phyloP scores from a whole-genome alignment of 2,113 vertebrate species.

The Atherinomorus stipes region DNA sequence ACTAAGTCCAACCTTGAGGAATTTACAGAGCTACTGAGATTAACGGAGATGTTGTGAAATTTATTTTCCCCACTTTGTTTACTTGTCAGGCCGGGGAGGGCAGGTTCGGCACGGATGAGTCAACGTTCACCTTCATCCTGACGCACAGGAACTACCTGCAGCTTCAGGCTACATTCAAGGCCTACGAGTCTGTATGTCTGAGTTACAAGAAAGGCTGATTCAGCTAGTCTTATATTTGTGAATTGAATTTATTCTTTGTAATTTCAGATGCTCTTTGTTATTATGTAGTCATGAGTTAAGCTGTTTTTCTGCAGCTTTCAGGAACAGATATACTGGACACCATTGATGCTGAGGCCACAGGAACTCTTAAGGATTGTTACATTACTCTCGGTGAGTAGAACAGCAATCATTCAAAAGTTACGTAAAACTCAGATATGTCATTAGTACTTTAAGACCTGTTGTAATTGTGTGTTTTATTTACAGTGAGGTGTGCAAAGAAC shows the following conservation, averaged over 20 bases:
- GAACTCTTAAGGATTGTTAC: constrained; percentile 85
- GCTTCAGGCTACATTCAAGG: constrained; percentile 86
- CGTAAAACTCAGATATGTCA: background rate
- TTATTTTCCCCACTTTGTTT: background rate
- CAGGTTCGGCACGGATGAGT: constrained; percentile 84
- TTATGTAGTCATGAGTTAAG: background rate
- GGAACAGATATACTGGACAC: constrained; percentile 83
- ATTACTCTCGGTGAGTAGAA: constrained; percentile 76
- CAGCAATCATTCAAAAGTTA: background rate
- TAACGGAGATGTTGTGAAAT: too few species aligned
- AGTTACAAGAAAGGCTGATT: accelerated
- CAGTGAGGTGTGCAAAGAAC: constrained; percentile 89
- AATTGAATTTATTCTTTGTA: background rate
- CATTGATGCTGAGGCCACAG: constrained; percentile 81
- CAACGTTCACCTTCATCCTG: constrained; percentile 83
- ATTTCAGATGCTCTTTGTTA: background rate
- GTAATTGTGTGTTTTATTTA: constrained; percentile 23
- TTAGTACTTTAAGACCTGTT: background rate
- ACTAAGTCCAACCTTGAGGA: too few species aligned
- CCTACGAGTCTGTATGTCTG: constrained; percentile 77
- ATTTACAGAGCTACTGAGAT: too few species aligned
- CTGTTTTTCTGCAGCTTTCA: constrained; percentile 71
- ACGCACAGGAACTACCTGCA: constrained; percentile 86
- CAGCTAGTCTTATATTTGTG: background rate
- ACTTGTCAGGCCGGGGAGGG: constrained; percentile 81